phyloP scores from a whole-genome alignment of 53 echinoderm and acorn worm genomes.

The Astropecten irregularis region DNA sequence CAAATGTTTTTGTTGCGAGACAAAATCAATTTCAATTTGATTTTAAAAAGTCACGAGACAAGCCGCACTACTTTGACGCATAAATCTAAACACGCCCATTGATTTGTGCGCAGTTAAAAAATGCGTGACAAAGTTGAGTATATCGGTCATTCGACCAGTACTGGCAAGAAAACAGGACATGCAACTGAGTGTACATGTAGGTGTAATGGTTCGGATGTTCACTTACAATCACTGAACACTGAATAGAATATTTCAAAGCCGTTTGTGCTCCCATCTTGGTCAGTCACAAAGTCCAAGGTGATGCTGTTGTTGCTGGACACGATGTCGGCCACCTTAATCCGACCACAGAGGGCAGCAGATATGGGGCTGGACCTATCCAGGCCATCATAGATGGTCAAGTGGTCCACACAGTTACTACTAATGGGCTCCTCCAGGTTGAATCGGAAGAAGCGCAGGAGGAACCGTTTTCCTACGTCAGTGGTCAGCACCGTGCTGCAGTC shows the following conservation, averaged over 20 bases:
- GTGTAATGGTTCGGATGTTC: background rate
- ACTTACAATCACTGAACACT: conserved; percentile 79
- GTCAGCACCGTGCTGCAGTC: conserved; percentile 73
- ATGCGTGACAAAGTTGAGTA: too few relatives aligned
- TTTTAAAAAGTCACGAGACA: too few relatives aligned
- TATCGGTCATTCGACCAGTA: too few relatives aligned
- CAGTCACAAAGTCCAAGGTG: conserved; percentile 76
- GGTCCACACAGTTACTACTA: conserved; percentile 77
- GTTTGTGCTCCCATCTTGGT: conserved; percentile 72
- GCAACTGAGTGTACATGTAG: too few relatives aligned
- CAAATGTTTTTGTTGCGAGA: too few relatives aligned
- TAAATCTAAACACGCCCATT: too few relatives aligned
- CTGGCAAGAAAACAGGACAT: too few relatives aligned
- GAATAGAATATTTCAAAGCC: conserved; percentile 93
- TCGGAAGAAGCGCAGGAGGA: conserved; percentile 85
- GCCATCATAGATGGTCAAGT: conserved; percentile 81
- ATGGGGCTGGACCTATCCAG: conserved; percentile 51
- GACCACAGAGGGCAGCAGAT: conserved; percentile 75
- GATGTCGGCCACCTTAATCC: conserved; percentile 64
- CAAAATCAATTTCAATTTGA: too few relatives aligned
- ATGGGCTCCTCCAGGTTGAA: conserved; percentile 84
- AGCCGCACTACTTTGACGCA: too few relatives aligned
- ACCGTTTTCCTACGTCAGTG: conserved; percentile 43
- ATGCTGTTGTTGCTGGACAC: conserved; percentile 66
- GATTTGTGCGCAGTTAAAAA: too few relatives aligned